Evolutionary conservation across 2,888 invertebrate genomes (phyloP), one percentile per base, ranked within the genome.

Genomic region (Caenorhabditis afra): DNA sequence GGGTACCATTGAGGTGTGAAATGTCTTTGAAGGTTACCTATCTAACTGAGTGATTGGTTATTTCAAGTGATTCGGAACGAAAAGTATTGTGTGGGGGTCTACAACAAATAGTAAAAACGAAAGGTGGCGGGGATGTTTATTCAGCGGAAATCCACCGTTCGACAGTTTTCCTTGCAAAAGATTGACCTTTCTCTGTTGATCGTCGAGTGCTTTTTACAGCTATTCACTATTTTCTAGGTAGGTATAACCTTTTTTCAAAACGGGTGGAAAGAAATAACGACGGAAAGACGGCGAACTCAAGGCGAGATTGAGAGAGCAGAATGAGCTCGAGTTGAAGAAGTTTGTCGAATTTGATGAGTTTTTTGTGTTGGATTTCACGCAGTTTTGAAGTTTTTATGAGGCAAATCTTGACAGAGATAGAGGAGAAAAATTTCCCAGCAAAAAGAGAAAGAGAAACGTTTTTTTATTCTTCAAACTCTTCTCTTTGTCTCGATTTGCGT

Each of bases 101-200:
- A 35, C 41, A 58, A 73, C 73, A 74, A 74, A 65, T 50, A 74
- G 58, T 52, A 65, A 59, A 44, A 44, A 14, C 20, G 12, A 50
- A 59, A 39, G 62, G 57, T 44, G 47, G 65, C 35, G 66, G 52
- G 58, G 35, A 35, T 74, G 66, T 74, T 74, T 65, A 59, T 74
- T 74, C 66, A 74, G 61, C 66, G 74, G 52, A 74, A 74, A 52
- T 74, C 66, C 29, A 59, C 65, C 74, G 65, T 74, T 74, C 59
- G 61, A 61, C 59, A 74, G 66, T 66, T 66, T 53, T 37, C 45
- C 29, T 61, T 57, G 50, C 57, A 58, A 58, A 57, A 35, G 41
- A 58, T 64, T 58, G 64, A 73, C 73, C 64, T 73, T 58, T 64
- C 58, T 71, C 71, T 35, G 55, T 71, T 49, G 55, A 64, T 39